These are phyloP conservation scores for Zelostemma sp. DNA, from an alignment of 1,140 invertebrate species.

Conservation along the genomic window DNA sequence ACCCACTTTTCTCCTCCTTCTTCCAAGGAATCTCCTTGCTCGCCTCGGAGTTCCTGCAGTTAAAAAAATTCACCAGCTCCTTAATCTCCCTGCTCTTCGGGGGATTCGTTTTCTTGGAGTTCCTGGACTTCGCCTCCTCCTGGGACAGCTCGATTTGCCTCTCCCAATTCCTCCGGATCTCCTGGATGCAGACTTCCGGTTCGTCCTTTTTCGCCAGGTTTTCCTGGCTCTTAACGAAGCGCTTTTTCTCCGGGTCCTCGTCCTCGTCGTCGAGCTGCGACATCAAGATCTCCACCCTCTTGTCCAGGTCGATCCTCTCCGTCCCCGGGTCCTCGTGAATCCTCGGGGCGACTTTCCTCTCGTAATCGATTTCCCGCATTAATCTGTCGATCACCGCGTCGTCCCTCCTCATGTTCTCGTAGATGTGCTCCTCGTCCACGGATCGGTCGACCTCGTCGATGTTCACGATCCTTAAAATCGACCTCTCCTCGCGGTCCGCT, in stretches of 20 bases:
- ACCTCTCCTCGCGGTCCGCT: constrained; percentile 58
- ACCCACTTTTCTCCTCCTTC: constrained; percentile 58
- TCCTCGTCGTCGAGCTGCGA: constrained; percentile 59
- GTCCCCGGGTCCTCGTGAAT: constrained; percentile 8
- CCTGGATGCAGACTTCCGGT: constrained; percentile 51
- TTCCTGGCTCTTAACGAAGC: constrained; percentile 52
- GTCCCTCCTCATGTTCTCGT: constrained; percentile 50
- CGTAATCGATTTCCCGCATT: constrained; percentile 6
- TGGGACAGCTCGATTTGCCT: constrained; percentile 49
- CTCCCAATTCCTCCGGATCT: constrained; percentile 63
- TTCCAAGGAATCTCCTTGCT: constrained; percentile 29
- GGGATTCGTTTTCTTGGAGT: constrained; percentile 2
- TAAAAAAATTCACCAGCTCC: constrained; percentile 67
- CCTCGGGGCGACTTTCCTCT: constrained; percentile 11
- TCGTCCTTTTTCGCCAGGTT: constrained; percentile 30
- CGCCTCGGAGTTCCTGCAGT: constrained; percentile 61
- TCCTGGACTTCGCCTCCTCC: constrained; percentile 21
- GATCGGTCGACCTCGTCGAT: constrained; percentile 58
- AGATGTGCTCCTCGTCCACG: constrained; percentile 58
- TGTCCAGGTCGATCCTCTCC: constrained; percentile 53
- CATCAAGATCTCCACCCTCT: constrained; percentile 58
- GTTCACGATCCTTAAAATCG: constrained; percentile 27
- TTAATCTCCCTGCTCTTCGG: constrained; percentile 59
- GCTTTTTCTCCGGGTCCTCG: constrained; percentile 32
- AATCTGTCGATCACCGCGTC: constrained; percentile 8